Evolutionary conservation across 2,888 invertebrate species (phyloP).

Genomic region (Galeopsomyia nigrocyanea): DNA sequence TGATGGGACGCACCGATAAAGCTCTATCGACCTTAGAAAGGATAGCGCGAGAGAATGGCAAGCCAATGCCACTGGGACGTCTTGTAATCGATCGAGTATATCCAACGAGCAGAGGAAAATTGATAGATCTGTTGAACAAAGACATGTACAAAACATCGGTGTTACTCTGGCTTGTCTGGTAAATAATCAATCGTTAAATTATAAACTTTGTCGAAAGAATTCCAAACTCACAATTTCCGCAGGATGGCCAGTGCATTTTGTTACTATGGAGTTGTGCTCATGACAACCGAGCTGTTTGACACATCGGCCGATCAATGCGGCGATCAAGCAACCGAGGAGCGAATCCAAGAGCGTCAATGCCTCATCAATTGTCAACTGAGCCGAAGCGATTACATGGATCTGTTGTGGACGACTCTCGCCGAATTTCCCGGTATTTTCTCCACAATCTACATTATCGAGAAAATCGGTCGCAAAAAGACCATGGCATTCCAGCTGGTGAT

Average conservation of each 20-base stretch:
- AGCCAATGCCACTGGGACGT: constrained; percentile 88
- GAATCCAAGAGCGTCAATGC: constrained; percentile 61
- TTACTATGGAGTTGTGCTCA: constrained; percentile 93
- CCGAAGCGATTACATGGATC: constrained; percentile 91
- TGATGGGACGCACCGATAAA: constrained; percentile 88
- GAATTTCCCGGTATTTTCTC: constrained; percentile 95
- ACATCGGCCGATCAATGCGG: constrained; percentile 70
- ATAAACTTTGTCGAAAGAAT: constrained; percentile 23
- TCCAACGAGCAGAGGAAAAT: constrained; percentile 76
- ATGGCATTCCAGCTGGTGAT: constrained; percentile 94
- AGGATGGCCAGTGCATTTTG: constrained; percentile 96
- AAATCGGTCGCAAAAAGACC: constrained; percentile 89
- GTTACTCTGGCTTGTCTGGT: constrained; percentile 95
- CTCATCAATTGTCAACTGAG: constrained; percentile 78
- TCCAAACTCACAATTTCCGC: constrained; percentile 40
- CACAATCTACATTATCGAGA: constrained; percentile 90
- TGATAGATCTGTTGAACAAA: constrained; percentile 82
- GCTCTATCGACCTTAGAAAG: constrained; percentile 87
- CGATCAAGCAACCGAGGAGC: constrained; percentile 59
- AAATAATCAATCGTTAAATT: constrained; percentile 48
- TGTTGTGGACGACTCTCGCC: constrained; percentile 93
- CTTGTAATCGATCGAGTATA: constrained; percentile 81
- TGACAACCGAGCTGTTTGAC: constrained; percentile 94
- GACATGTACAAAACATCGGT: constrained; percentile 87
- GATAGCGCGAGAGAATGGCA: constrained; percentile 89